These are phyloP conservation scores for Lithophane socia DNA, from an alignment of 2,888 invertebrate species.

Conservation along the genomic window DNA sequence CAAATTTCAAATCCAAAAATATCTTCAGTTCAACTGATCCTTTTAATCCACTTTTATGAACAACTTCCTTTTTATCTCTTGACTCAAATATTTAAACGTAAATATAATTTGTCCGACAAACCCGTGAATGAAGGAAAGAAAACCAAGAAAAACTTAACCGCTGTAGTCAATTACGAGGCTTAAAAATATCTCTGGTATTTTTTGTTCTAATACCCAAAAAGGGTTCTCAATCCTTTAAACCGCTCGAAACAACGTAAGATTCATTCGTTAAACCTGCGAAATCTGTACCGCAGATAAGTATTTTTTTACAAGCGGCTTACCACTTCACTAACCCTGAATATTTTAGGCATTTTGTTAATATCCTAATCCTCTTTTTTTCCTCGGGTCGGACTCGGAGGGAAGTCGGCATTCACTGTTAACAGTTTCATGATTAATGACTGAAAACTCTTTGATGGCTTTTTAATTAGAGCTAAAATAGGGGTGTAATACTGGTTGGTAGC, in stretches of 20 bases:
- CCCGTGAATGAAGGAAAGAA: slow-evolving; percentile 73
- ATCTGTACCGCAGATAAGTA: slow-evolving; percentile 78
- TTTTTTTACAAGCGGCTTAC: slow-evolving; percentile 84
- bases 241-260: slow-evolving; percentile 86
- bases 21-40: slow-evolving; percentile 72
- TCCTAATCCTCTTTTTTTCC: slow-evolving; percentile 87
- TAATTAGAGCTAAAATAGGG: slow-evolving; percentile 91
- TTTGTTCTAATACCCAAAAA: slow-evolving; percentile 81
- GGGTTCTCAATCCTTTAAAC: slow-evolving; percentile 86
- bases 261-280: slow-evolving; percentile 83
- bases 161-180: slow-evolving; percentile 86
- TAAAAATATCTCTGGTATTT: slow-evolving; percentile 86
- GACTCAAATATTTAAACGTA: slow-evolving; percentile 79
- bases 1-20: slow-evolving; percentile 67
- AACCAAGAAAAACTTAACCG: slow-evolving; percentile 76
- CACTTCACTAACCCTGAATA: slow-evolving; percentile 87
- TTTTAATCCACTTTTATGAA: slow-evolving; percentile 81
- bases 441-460: slow-evolving; percentile 91
- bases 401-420: slow-evolving; percentile 89
- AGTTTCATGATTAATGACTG: slow-evolving; percentile 91
- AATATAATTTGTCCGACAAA: slow-evolving; percentile 80
- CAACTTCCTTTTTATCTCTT: slow-evolving; percentile 77
- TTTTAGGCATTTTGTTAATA: slow-evolving; percentile 89
- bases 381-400: slow-evolving; percentile 80
- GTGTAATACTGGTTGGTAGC: slow-evolving; percentile 84